These are phyloP conservation scores for Rhinoraja longicauda DNA, from an alignment of 2,797 vertebrate species.

Conservation along the genomic window DNA sequence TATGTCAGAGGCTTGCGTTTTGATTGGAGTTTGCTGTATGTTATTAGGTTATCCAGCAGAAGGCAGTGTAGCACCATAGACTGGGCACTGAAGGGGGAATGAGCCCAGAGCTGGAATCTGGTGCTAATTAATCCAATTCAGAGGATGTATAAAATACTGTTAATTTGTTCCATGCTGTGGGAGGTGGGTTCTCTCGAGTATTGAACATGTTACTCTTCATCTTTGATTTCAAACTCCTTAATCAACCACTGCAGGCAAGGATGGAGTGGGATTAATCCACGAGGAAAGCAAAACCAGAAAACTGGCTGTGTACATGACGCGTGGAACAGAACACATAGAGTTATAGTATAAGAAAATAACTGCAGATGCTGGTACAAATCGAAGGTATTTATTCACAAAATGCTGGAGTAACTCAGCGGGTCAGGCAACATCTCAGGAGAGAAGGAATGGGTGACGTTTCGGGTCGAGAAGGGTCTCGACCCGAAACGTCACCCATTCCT, in stretches of 20 bases:
- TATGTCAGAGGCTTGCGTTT: not conserved
- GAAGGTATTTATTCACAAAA: too few relatives aligned
- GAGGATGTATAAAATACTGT: not conserved
- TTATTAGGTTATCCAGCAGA: conserved; percentile 32
- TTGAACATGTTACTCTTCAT: not conserved
- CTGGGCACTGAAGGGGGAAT: not conserved
- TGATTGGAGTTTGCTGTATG: not conserved
- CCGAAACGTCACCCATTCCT: too few relatives aligned
- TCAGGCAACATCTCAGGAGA: too few relatives aligned
- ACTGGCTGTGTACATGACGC: not conserved
- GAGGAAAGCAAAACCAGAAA: not conserved
- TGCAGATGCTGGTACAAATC: too few relatives aligned
- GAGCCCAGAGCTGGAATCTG: not conserved
- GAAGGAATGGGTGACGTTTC: too few relatives aligned
- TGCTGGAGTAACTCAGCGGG: too few relatives aligned
- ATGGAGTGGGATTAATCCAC: not conserved
- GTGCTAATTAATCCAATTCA: not conserved
- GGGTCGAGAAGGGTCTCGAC: too few relatives aligned
- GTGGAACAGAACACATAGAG: not conserved
- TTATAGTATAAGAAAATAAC: too few relatives aligned
- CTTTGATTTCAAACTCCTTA: not conserved
- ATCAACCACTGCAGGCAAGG: not conserved
- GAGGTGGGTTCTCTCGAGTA: not conserved
- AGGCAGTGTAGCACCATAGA: conserved; percentile 32
- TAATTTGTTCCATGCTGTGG: not conserved